Percentiles rank a stretch among this genome's conserved stretches.
phyloP scores from a whole-genome alignment of 2,888 invertebrate species.

The Hemistola chrysoprasaria region DNA sequence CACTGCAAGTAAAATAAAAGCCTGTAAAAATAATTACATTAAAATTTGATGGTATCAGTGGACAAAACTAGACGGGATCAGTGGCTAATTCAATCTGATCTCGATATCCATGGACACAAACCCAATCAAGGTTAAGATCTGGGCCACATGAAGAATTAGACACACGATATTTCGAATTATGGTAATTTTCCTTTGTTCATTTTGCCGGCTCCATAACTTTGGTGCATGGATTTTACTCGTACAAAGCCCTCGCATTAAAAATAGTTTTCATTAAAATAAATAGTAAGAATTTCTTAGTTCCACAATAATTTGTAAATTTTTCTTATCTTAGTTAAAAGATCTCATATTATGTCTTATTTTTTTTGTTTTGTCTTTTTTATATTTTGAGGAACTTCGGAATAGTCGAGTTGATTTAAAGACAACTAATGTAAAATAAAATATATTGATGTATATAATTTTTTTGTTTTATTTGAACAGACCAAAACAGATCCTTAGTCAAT shows the following conservation, averaged over 20 bases:
- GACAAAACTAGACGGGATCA: too few species aligned
- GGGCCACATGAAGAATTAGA: neutral
- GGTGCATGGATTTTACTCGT: conserved; percentile 33
- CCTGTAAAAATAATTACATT: too few species aligned
- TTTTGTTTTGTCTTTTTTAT: conserved; percentile 81
- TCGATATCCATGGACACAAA: too few species aligned
- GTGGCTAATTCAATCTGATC: too few species aligned
- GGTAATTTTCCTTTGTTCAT: too few species aligned
- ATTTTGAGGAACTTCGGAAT: conserved; percentile 80
- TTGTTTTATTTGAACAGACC: conserved; percentile 45
- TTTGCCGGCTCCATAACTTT: too few species aligned
- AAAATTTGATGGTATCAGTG: too few species aligned
- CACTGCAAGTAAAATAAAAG: too few species aligned
- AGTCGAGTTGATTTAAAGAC: conserved; percentile 82
- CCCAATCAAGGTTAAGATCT: too few species aligned
- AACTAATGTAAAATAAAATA: conserved; percentile 82
- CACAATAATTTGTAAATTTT: conserved; percentile 79
- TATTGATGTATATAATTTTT: conserved; percentile 77
- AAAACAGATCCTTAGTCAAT: conserved; percentile 15
- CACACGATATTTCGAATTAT: too few species aligned
- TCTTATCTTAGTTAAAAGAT: conserved; percentile 82
- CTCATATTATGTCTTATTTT: conserved; percentile 81
- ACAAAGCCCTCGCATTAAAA: conserved; percentile 62
- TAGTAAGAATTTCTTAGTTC: conserved; percentile 75
- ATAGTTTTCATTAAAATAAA: conserved; percentile 60